Evolutionary conservation across 2,797 vertebrate species (phyloP).

Genomic region (Ctenosaura bakeri): DNA sequence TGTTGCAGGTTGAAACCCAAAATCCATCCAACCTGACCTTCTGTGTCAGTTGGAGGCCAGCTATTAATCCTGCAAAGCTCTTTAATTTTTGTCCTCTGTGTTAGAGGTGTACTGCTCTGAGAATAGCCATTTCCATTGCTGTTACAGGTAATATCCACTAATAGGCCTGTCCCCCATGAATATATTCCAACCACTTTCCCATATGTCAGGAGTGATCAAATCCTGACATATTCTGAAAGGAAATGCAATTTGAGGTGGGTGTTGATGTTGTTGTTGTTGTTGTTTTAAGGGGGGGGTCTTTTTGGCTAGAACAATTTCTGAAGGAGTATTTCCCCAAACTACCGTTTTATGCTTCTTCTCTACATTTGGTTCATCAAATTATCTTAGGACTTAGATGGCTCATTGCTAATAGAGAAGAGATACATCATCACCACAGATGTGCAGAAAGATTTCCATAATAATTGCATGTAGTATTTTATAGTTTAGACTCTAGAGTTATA

Average conservation of each 20-base stretch:
- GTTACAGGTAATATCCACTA: conserved; percentile 3
- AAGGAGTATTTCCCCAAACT: neutral
- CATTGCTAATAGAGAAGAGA: neutral
- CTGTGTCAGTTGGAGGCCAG: neutral
- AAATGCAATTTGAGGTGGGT: neutral
- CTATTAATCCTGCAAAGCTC: neutral
- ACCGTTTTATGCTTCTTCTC: neutral
- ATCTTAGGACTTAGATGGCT: neutral
- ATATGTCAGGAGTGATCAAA: neutral
- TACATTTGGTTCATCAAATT: neutral
- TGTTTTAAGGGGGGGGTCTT: neutral
- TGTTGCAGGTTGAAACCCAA: neutral
- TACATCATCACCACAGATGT: neutral
- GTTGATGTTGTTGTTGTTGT: neutral
- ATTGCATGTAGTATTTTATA: neutral
- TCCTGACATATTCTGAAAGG: neutral
- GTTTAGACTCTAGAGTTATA: neutral
- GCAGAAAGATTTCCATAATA: neutral
- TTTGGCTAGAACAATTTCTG: neutral
- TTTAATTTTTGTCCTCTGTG: neutral
- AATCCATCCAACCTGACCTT: neutral
- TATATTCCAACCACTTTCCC: conserved; percentile 5
- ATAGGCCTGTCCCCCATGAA: neutral
- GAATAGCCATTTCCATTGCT: neutral
- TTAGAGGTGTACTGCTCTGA: neutral